Base-by-base conservation (phyloP, 1,140 invertebrate species). In the Bombus ignitus region DNA sequence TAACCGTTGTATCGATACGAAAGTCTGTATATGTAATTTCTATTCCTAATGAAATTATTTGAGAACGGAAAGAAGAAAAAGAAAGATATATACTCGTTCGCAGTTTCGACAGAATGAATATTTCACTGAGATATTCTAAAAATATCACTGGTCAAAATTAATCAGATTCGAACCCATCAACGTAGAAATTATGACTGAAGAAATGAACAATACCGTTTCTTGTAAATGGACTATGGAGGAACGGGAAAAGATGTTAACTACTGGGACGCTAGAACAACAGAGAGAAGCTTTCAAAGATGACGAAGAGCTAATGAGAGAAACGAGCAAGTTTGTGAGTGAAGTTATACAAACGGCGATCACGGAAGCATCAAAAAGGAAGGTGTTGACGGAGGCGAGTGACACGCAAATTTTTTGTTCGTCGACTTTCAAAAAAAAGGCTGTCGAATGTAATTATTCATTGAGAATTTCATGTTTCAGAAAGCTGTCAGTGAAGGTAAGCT, bases 221-320 rank as follows among this genome's bases (percentile, higher is more conserved):
- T 57, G 89, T 89, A 53, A 87, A 89, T 84, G 82, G 39, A 92
- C 89, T 83, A 94, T 94, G 90, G 93, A 93, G 73, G 92, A 94
- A n/a, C 90, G 92, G 57, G 93, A 93, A 76, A 92, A 90, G 81
- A 92, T 92, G 81, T 76, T 94, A 15, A 90, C 92, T 78, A 89
- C 83, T 1, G 93, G 93, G 10, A 93, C 86, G 39, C 83, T 95
- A 2, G 94, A 95, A 70, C 90, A 95, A 53, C 91, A 93, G 37
- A 95, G 94, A 76, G 94, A 94, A 18, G 94, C 94, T n/a, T 95
- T 95, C 76, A 95, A 93, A 75, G 92, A 93, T 53, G 94, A 95
- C 81, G 93, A 94, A 62, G 94, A 95, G 62, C 91, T 95, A 8
- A 95, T 95, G 94, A 93, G 91, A 74, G 94, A 95, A 88, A 95